Evolutionary conservation across 2,888 invertebrate species (phyloP).

Genomic region (Macaria liturata): DNA sequence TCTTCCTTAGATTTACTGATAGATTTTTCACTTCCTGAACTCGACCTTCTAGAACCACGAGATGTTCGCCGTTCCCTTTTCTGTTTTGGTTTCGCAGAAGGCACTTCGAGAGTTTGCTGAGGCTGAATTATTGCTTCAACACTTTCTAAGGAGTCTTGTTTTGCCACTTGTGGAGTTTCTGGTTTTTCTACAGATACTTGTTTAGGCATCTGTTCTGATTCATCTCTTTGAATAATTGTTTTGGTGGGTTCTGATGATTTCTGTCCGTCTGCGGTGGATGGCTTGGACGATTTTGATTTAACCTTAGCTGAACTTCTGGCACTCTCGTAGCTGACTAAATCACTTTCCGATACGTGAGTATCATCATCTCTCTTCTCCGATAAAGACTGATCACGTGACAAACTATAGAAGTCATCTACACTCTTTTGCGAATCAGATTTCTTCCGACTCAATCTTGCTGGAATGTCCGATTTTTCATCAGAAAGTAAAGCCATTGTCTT

Average conservation of each 20-base stretch:
- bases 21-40: conserved; percentile 78
- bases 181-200: conserved; percentile 27
- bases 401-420: conserved; percentile 86
- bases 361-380: conserved; percentile 82
- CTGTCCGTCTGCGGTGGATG: conserved; percentile 57
- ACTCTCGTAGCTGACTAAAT: conserved; percentile 86
- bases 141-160: conserved; percentile 30
- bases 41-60: conserved; percentile 70
- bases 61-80: conserved; percentile 69
- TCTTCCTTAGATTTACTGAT: conserved; percentile 63
- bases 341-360: conserved; percentile 83
- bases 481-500: conserved; percentile 70
- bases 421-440: conserved; percentile 86
- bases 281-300: conserved; percentile 62
- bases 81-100: conserved; percentile 48
- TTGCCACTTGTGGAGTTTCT: conserved; percentile 22
- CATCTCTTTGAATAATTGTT: conserved; percentile 59
- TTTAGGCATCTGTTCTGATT: conserved; percentile 37
- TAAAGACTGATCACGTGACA: conserved; percentile 84
- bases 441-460: conserved; percentile 84
- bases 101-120: conserved; percentile 31
- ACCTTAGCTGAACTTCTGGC: conserved; percentile 83
- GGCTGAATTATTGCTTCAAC: conserved; percentile 1
- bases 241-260: conserved; percentile 61
- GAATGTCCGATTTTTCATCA: conserved; percentile 81